Percentiles rank a stretch among this genome's conserved stretches.
Evolutionary conservation across 2,888 invertebrate species (phyloP).

Genomic region (Drosophila conformis): DNA sequence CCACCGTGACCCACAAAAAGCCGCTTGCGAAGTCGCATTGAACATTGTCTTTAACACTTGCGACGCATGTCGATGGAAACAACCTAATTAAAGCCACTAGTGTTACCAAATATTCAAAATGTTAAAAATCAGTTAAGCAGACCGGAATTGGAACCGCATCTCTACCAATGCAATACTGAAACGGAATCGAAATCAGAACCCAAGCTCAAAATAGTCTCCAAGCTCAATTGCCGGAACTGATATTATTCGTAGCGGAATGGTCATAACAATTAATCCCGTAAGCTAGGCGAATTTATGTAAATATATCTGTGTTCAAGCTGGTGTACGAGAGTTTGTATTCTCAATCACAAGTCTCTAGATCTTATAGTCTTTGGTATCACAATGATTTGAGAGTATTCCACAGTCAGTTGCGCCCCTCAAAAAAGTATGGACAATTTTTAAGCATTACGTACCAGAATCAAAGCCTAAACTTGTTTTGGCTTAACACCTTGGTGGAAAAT

Average conservation of each 20-base stretch:
- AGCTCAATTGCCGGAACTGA: not conserved
- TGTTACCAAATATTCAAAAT: not conserved
- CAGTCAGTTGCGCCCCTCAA: not conserved
- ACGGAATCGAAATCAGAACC: not conserved
- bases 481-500: not conserved
- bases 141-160: not conserved
- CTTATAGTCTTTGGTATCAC: not conserved
- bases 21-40: conserved; percentile 31
- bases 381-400: not conserved
- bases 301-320: not conserved
- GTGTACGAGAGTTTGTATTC: not conserved
- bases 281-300: not conserved
- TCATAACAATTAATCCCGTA: not conserved
- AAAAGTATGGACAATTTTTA: not conserved
- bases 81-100: not conserved
- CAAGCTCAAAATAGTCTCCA: not conserved
- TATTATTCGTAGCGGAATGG: not conserved
- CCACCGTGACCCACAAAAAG: conserved; percentile 71
- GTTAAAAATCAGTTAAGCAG: not conserved
- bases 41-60: conserved; percentile 48
- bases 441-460: not conserved
- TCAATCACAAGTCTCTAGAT: not conserved
- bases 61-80: conserved; percentile 5
- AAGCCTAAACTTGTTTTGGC: not conserved
- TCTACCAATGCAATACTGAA: not conserved